Evolutionary conservation across 1,140 invertebrate species (phyloP).

Genomic region (Brachionus manjavacas): DNA sequence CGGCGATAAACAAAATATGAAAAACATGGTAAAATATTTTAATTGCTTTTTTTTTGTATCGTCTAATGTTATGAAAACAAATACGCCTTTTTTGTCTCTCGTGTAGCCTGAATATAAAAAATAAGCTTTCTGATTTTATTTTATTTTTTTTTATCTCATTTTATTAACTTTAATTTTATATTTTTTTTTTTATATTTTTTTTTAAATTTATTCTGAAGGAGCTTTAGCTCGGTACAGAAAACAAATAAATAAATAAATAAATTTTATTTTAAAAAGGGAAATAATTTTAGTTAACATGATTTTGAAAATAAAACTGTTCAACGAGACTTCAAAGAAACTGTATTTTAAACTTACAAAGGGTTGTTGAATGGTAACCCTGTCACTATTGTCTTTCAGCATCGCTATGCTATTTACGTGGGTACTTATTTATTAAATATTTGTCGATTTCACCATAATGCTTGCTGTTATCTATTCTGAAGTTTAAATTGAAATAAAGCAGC

Average conservation of each 20-base stretch:
- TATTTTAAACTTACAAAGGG: neutral
- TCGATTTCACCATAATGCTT: neutral
- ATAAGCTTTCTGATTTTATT: neutral
- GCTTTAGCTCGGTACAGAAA: no score
- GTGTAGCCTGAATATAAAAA: neutral
- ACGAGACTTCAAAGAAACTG: neutral
- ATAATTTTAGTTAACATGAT: neutral
- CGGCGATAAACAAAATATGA: neutral
- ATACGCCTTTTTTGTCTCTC: neutral
- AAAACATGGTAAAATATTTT: neutral
- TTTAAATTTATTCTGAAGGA: no score
- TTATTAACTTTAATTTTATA: no score
- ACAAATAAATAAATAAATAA: no score
- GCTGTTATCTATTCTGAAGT: neutral
- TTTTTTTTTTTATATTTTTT: no score
- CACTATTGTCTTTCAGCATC: neutral
- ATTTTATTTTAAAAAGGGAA: neutral
- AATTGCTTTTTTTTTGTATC: neutral
- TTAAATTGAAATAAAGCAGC: neutral
- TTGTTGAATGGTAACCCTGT: neutral
- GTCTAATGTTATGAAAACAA: neutral
- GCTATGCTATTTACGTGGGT: neutral
- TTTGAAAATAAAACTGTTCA: neutral
- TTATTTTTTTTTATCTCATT: no score
- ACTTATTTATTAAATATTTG: neutral